Conservation (phyloP, 2,113 vertebrate species). For the Lamprologus ornatipinnis region DNA sequence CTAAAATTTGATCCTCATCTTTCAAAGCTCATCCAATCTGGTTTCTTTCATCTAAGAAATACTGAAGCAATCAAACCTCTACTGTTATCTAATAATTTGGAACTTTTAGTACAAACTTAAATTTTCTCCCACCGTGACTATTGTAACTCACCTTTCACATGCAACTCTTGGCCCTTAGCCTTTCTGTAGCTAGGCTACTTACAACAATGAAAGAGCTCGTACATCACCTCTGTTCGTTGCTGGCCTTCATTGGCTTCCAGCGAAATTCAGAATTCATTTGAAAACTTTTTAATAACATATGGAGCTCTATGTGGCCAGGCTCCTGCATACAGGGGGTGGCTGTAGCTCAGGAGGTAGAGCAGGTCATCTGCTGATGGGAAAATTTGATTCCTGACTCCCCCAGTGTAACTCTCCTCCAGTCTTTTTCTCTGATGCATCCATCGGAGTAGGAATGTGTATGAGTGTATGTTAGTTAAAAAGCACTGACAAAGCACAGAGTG, state of each 20-base stretch:
- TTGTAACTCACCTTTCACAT: neutral
- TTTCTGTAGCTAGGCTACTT: neutral
- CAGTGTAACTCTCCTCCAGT: neutral
- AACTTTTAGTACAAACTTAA: neutral
- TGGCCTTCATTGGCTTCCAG: neutral
- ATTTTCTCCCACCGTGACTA: rapidly evolving
- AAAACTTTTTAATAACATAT: neutral
- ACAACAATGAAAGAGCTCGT: rapidly evolving
- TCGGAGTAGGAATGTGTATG: neutral
- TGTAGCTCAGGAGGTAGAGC: neutral
- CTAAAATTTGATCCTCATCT: neutral
- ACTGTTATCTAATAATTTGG: neutral
- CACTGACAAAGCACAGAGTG: neutral
- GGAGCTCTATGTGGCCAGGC: neutral
- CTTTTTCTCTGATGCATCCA: neutral
- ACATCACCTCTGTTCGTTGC: neutral
- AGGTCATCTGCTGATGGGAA: neutral
- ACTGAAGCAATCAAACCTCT: neutral
- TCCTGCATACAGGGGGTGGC: neutral
- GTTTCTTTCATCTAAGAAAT: neutral
- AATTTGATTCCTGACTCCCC: neutral
- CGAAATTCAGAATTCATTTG: neutral
- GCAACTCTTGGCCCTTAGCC: neutral
- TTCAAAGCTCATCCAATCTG: neutral
- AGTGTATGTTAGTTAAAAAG: neutral